Evolutionary conservation across 2,113 vertebrate species (phyloP), one percentile per base, ranked within the genome.

Genomic region (Scytalopus superciliaris): DNA sequence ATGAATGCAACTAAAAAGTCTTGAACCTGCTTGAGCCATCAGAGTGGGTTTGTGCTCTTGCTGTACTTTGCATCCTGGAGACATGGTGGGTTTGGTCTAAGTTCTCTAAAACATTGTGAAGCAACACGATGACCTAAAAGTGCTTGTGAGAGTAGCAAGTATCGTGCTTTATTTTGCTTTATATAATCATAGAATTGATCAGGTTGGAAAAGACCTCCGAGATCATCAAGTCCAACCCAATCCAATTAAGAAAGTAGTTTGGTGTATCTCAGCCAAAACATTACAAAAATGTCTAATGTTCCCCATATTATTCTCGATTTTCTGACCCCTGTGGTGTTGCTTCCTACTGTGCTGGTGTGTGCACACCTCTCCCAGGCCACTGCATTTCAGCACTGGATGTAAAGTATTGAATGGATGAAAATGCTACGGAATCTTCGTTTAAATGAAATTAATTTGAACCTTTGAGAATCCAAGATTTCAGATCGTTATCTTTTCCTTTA

Each of bases 201-300:
- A 0, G 66, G 74, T 64, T 2, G 2, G 47, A 70, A 66, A 35
- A n/a, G n/a, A n/a, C n/a, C n/a, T n/a, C n/a, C n/a, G n/a, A n/a
- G n/a, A n/a, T n/a, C n/a, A n/a, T n/a, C n/a, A n/a, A n/a, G n/a
- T n/a, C n/a, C n/a, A n/a, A n/a, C n/a, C n/a, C n/a, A n/a, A 23
- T 31, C 7, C 40, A 31, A 6, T 64, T 59, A 53, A 42, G 45
- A 53, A 44, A 23, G 31, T 8, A 76, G 37, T 5, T 42, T 23
- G 27, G 31, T 68, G 10, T 31, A 44, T 33, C 45, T 53, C 52
- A 37, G 42, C 45, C 52, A 64, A 83, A 79, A 60, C 3, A 13
- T 45, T 44, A 50, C 45, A 27, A 16, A 81, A 72, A 35, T 2
- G 4, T 55, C 37, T 10, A 59, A 14, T 33, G 27, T 47, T 83